Percentiles rank a stretch among this genome's conserved stretches.
Conservation (phyloP, 2,888 invertebrate genomes). For the Labia minor region DNA sequence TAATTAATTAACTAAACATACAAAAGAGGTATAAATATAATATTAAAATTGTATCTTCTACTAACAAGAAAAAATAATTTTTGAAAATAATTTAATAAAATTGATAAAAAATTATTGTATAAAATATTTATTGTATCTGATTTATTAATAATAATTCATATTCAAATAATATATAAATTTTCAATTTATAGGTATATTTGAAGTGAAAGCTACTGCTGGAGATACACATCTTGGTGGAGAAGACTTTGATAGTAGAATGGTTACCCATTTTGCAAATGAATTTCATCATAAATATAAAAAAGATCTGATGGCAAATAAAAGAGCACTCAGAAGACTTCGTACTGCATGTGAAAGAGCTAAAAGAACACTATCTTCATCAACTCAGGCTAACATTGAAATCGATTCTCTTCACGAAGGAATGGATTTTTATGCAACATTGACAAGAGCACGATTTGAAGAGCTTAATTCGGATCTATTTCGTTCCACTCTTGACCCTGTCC, state of each 20-base stretch:
- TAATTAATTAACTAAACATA: too few species aligned
- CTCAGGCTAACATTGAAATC: constrained; percentile 63
- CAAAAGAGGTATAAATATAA: too few species aligned
- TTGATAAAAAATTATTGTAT: too few species aligned
- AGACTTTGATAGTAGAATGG: constrained; percentile 45
- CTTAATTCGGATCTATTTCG: constrained; percentile 60
- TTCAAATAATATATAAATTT: too few species aligned
- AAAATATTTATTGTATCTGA: too few species aligned
- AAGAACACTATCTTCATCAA: constrained; percentile 63
- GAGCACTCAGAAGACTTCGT: constrained; percentile 53
- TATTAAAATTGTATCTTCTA: too few species aligned
- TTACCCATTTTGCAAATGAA: constrained; percentile 43
- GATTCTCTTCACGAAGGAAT: constrained; percentile 63
- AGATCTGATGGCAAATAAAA: constrained; percentile 37
- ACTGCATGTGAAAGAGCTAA: constrained; percentile 70
- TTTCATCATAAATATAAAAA: constrained; percentile 45
- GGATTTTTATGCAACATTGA: constrained; percentile 61
- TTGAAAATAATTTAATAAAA: too few species aligned
- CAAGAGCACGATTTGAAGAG: constrained; percentile 69
- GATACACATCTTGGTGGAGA: constrained; percentile 41
- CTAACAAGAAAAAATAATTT: too few species aligned
- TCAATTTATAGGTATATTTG: constrained; percentile 42
- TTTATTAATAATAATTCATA: too few species aligned
- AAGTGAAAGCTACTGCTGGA: constrained; percentile 47
- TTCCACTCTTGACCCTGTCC: constrained; percentile 62